These are phyloP conservation scores for Phylloscopus trochiloides DNA, from an alignment of 2,113 vertebrate species.

Conservation along the genomic window DNA sequence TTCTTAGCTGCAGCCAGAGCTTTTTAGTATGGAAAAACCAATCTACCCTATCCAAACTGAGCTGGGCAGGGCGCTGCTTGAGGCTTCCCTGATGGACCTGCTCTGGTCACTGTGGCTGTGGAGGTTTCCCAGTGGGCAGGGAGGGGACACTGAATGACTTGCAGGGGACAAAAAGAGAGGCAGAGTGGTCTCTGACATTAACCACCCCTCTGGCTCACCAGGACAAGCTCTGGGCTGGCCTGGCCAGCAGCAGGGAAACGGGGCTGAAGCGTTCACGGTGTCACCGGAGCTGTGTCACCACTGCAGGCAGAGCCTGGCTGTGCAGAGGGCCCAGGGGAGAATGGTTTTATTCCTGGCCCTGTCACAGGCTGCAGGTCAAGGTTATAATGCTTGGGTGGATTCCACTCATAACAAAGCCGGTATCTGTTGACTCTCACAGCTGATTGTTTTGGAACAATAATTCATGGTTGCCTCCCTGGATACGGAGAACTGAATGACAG, in stretches of 20 bases:
- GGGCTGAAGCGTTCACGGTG: rapidly evolving
- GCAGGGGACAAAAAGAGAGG: not conserved
- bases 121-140: not conserved
- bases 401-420: not conserved
- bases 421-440: not conserved
- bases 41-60: rapidly evolving
- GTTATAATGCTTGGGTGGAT: not conserved
- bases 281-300: rapidly evolving
- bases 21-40: not conserved
- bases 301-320: rapidly evolving
- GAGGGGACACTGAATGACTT: not conserved
- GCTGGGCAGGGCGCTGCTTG: not conserved
- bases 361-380: not conserved
- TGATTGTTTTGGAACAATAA: constrained; percentile 28
- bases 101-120: not conserved
- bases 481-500: not conserved
- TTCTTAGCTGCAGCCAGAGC: not conserved
- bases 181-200: rapidly evolving
- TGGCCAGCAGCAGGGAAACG: rapidly evolving
- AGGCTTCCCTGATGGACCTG: not conserved
- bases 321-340: not conserved
- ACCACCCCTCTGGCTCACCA: not conserved
- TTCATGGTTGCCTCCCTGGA: not conserved
- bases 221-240: not conserved
- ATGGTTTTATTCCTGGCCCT: not conserved